Base-by-base conservation (phyloP, 2,797 vertebrate genomes). In the Hafferia zeledoni region DNA sequence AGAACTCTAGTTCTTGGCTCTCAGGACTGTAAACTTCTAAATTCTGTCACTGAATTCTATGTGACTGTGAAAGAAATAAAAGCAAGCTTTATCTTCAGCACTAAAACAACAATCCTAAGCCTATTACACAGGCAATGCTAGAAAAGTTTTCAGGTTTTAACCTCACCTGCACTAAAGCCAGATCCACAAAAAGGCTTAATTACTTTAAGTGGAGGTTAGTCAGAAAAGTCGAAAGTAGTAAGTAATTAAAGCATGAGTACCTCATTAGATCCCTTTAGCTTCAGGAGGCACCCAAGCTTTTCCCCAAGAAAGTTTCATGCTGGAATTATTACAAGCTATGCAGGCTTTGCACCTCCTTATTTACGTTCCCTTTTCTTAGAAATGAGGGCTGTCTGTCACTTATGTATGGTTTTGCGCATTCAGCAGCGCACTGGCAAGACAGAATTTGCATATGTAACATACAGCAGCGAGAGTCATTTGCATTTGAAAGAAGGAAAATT, bases 121-220 rank as follows among this genome's bases (percentile, higher is more conserved):
- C 71, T 76, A 72, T 94, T 76, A 92, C 31, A 28, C n/a, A 87
- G 59, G 47, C 46, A 61, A 69, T 22, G 35, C 19, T 90, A 49
- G n/a, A 56, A 70, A 93, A 75, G 37, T 77, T 91, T 81, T 56
- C 49, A 68, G 82, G 69, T 90, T 85, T 91, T 89, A 90, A 56
- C 76, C 88, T 94, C 61, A 95, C 72, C 57, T 91, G 17, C 12
- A 56, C n/a, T 76, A 90, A 94, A 77, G 60, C 33, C 64, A 92
- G 74, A 92, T 75, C 46, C 81, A 84, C 74, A 87, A 79, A 90
- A 78, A 56, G 53, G 55, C 61, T 94, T 94, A 89, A 89, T 92
- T 92, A 90, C 44, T 70, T 78, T 71, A 92, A 90, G 84, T 56
- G 49, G 50, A 75, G 16, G 33, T 83, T 78, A 83, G 77, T 78